Percentiles rank a stretch among this genome's conserved stretches.
Evolutionary conservation across 2,888 invertebrate genomes (phyloP).

Genomic region (Scaptodrosophila latifasciaeformis): DNA sequence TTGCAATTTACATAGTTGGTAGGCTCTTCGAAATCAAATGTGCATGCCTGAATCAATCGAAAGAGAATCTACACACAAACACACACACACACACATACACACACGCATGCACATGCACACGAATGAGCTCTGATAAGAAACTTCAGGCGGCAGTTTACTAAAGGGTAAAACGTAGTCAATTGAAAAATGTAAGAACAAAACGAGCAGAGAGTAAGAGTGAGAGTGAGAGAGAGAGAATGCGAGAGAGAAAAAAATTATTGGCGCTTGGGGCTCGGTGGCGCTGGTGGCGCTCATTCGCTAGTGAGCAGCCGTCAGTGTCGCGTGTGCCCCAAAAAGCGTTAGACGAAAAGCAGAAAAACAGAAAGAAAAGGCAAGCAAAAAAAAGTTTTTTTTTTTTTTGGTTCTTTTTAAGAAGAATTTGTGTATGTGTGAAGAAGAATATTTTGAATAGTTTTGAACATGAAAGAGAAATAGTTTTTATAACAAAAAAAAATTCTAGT

Average conservation of each 20-base stretch:
- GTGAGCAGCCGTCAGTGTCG: conserved; percentile 69
- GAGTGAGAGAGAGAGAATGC: not conserved
- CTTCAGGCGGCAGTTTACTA: not conserved
- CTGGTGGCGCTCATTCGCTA: conserved; percentile 53
- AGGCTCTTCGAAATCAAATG: too few relatives aligned
- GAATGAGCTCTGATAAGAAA: not conserved
- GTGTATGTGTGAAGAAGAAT: not conserved
- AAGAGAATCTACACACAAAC: not conserved
- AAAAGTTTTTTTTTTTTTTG: too few relatives aligned
- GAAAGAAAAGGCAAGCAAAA: conserved; percentile 37
- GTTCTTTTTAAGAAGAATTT: not conserved
- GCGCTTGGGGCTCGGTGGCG: conserved; percentile 9
- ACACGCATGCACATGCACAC: conserved; percentile 5
- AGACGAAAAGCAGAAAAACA: conserved; percentile 16
- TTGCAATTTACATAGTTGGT: too few relatives aligned
- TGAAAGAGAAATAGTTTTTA: conserved; percentile 1
- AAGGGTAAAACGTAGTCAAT: not conserved
- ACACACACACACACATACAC: conserved; percentile 4
- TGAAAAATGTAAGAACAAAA: not conserved
- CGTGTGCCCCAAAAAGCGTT: conserved; percentile 54
- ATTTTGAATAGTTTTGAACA: not conserved
- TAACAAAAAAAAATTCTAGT: conserved; percentile 5
- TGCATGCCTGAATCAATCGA: not conserved
- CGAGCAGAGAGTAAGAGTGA: not conserved
- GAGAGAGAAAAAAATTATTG: conserved; percentile 6